A percentile compares a stretch with the other conserved stretches of the same genome.
These are phyloP conservation scores for Synanthedon vespiformis DNA, from an alignment of 2,888 invertebrate genomes.

Conservation along the genomic window DNA sequence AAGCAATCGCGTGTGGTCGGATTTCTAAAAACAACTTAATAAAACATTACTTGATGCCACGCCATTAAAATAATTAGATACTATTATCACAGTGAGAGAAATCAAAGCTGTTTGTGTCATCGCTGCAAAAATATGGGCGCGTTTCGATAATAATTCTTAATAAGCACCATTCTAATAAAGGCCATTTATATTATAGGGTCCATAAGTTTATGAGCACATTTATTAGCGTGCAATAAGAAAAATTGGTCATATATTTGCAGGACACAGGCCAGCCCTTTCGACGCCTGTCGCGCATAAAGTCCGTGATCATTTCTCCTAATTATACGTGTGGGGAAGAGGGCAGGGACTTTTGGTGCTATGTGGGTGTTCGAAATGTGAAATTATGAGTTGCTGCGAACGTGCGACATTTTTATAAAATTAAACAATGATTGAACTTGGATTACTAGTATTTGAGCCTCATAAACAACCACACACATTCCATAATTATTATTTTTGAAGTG, in stretches of 20 bases:
- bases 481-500: no score
- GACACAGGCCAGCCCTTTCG: conserved; percentile 54
- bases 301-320: conserved; percentile 63
- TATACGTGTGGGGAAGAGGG: conserved; percentile 51
- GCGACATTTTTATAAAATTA: conserved; percentile 3
- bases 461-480: neutral
- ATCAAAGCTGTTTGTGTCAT: conserved; percentile 39
- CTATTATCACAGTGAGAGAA: conserved; percentile 37
- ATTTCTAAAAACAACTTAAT: conserved; percentile 63
- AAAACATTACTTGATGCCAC: conserved; percentile 53
- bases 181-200: conserved; percentile 37
- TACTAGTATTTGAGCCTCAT: neutral
- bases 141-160: conserved; percentile 40
- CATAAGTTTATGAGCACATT: conserved; percentile 50
- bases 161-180: conserved; percentile 46
- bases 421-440: neutral
- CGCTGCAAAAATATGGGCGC: conserved; percentile 33
- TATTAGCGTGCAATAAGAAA: conserved; percentile 51
- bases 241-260: conserved; percentile 58
- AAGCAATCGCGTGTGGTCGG: conserved; percentile 64
- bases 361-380: conserved; percentile 67
- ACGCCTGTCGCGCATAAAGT: conserved; percentile 63
- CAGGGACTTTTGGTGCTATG: conserved; percentile 46
- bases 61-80: conserved; percentile 50
- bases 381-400: conserved; percentile 46